Conservation (phyloP, 2,113 vertebrate species). For the Macquaria australasica region DNA sequence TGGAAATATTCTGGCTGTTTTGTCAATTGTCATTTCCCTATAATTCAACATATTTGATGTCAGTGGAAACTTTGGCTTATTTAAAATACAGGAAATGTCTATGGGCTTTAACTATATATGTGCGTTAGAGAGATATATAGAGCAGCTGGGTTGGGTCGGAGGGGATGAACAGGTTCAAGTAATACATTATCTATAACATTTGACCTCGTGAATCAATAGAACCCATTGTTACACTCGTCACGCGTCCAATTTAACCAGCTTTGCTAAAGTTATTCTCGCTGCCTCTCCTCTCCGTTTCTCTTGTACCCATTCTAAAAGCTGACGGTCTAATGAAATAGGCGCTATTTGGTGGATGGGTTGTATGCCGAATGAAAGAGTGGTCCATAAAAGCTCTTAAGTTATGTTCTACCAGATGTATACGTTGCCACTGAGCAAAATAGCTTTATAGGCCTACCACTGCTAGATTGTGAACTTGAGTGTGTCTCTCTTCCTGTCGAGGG, state of each 20-base stretch:
- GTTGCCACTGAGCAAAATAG: neutral
- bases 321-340: neutral
- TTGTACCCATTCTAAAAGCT: neutral
- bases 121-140: neutral
- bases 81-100: neutral
- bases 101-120: neutral
- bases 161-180: neutral
- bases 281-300: neutral
- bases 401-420: neutral
- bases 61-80: neutral
- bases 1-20: neutral
- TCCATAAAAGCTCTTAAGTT: neutral
- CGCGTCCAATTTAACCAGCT: neutral
- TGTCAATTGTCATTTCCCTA: neutral
- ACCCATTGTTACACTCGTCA: neutral
- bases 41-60: neutral
- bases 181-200: neutral
- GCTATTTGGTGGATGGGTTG: neutral
- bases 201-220: neutral
- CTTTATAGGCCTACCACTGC: no score
- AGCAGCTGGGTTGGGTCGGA: neutral
- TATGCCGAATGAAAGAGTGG: neutral
- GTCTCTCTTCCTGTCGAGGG: no score
- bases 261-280: neutral
- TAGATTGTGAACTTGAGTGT: no score